phyloP scores from a whole-genome alignment of 2,888 invertebrate species.

The Empis livida region DNA sequence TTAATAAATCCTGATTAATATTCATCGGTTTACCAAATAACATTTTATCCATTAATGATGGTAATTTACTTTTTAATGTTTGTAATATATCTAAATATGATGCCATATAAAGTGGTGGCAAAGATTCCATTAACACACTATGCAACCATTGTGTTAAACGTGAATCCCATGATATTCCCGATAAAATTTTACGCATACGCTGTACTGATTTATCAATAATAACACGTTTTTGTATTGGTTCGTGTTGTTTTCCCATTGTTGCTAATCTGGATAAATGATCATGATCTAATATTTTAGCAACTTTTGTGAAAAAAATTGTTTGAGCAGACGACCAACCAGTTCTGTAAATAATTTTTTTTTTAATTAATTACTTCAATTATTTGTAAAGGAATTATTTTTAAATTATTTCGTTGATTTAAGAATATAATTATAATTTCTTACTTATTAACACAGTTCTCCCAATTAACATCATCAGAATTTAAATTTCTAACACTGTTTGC shows the following conservation, averaged over 20 bases:
- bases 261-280: slow-evolving; percentile 54
- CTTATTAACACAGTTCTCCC: slow-evolving; percentile 57
- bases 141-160: slow-evolving; percentile 68
- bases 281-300: slow-evolving; percentile 49
- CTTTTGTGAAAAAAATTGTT: slow-evolving; percentile 49
- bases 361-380: no score
- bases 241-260: slow-evolving; percentile 43
- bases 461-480: slow-evolving; percentile 44
- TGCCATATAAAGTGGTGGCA: slow-evolving; percentile 51
- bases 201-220: slow-evolving; percentile 58
- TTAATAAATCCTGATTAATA: slow-evolving; percentile 49
- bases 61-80: slow-evolving; percentile 54
- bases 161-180: slow-evolving; percentile 58
- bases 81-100: slow-evolving; percentile 68
- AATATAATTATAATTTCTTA: slow-evolving; percentile 20
- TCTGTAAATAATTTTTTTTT: slow-evolving; percentile 37
- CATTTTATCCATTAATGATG: slow-evolving; percentile 60
- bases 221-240: slow-evolving; percentile 53
- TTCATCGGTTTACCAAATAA: slow-evolving; percentile 42
- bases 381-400: no score
- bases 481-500: slow-evolving; percentile 46
- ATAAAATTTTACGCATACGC: slow-evolving; percentile 52
- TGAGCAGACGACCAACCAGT: slow-evolving; percentile 50
- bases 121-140: slow-evolving; percentile 50
- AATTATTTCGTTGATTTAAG: no score